Evolutionary conservation across 2,113 vertebrate species (phyloP), one percentile per base, ranked within the genome.

Genomic region (Cyanoderma ruficeps): DNA sequence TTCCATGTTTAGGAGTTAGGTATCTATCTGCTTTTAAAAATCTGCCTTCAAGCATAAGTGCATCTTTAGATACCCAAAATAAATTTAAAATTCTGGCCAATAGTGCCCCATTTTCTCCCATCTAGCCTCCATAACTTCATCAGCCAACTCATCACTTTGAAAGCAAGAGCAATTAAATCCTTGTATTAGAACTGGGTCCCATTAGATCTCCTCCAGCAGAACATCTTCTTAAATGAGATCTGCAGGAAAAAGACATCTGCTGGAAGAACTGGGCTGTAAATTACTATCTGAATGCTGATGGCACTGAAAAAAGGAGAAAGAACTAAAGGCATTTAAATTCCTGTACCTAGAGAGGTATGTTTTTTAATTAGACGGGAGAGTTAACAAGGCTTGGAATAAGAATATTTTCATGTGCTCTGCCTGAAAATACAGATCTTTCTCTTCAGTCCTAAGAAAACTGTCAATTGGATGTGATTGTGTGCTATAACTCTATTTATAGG

Each of bases 341-440:
- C 64, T 93, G 71, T 77, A 94, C 65, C 86, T 78, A 71, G 41
- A 88, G 89, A 95, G 87, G 64, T 93, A 35, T 22, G 65, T 21
- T 95, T 90, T 97, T 89, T 96, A 97, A 93, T 96, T 95, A 97
- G 87, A 93, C 56, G 35, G 35, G 47, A 97, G 94, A 95, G 83
- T 53, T 96, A 74, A 96, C 72, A 95, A 77, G 94, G 84, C 89
- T 92, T 76, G 87, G 89, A 97, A 94, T 86, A 46, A 94, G 90
- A 97, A 92, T 87, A 69, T 94, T 95, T 94, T 93, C 76, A 75
- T 56, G 69, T 81, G 94, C 89, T 95, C 53, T 96, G 94, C 88
- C 83, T 91, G 87, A 86, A 93, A 89, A 97, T 39, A 68, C 33
- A 91, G 46, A 77, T 75, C 30, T 70, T 50, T 82, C 37, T 71